phyloP scores from a whole-genome alignment of 2,797 vertebrate genomes.

The Pseudotriccus pelzelni region DNA sequence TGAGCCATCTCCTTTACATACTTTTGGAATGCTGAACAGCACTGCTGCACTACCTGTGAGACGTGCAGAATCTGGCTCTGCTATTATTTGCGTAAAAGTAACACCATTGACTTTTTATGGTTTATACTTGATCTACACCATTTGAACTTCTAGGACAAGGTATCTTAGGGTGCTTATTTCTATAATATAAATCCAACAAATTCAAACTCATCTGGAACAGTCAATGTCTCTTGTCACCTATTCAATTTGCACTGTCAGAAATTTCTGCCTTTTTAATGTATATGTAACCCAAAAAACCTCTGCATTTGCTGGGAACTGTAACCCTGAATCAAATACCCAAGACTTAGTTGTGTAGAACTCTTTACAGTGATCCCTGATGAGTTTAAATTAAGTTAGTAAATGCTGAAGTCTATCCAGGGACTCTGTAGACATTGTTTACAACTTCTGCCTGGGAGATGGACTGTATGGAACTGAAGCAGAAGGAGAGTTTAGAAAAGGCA shows the following conservation, averaged over 20 bases:
- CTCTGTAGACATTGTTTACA: neutral
- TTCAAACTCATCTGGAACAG: neutral
- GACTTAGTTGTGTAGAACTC: neutral
- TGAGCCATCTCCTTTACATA: neutral
- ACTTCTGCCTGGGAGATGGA: neutral
- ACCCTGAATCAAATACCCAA: neutral
- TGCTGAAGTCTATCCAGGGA: neutral
- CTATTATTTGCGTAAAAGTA: neutral
- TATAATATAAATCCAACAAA: neutral
- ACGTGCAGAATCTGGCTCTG: neutral
- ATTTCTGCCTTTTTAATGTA: neutral
- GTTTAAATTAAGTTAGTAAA: conserved; percentile 13
- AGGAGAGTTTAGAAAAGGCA: neutral
- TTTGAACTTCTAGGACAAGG: neutral
- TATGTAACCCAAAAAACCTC: neutral
- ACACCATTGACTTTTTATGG: neutral
- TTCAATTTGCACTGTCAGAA: neutral
- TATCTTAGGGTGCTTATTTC: neutral
- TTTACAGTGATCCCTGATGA: neutral
- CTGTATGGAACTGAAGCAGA: neutral
- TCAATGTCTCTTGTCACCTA: neutral
- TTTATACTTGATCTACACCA: neutral
- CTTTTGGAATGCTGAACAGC: neutral
- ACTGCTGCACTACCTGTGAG: neutral
- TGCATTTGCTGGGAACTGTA: neutral